A percentile compares a stretch with the other conserved stretches of the same genome.
Conservation (phyloP, 2,797 vertebrate species). For the Channallabes apus region DNA sequence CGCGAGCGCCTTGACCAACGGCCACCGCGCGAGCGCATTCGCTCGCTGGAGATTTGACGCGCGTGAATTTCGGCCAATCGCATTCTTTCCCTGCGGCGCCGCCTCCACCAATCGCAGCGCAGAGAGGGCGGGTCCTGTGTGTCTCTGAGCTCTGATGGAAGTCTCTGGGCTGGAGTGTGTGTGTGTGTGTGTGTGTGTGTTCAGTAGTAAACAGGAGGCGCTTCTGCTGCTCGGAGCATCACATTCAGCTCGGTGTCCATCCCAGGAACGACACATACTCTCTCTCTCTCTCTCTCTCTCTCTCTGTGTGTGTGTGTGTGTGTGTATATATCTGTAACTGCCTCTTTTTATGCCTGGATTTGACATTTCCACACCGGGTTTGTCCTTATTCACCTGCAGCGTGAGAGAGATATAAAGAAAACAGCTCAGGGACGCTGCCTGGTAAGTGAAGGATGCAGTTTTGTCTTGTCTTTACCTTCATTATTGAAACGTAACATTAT, state of each 20-base stretch:
- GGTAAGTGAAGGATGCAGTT: neutral
- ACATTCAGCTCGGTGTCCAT: neutral
- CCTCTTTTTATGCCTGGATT: neutral
- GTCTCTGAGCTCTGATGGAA: conserved; percentile 17
- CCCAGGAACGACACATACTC: neutral
- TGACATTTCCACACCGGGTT: neutral
- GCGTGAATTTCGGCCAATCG: conserved; percentile 23
- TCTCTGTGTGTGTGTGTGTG: too few relatives aligned
- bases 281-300: neutral
- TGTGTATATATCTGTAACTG: too few relatives aligned
- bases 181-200: neutral
- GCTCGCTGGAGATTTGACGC: neutral
- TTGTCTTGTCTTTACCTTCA: neutral
- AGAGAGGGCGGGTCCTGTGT: conserved; percentile 27
- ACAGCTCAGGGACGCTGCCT: neutral
- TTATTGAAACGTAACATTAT: too few relatives aligned
- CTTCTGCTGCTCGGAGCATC: neutral
- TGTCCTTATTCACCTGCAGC: neutral
- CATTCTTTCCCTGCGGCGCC: neutral
- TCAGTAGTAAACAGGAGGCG: neutral
- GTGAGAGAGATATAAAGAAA: neutral
- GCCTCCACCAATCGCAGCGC: conserved; percentile 34
- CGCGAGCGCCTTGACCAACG: neutral
- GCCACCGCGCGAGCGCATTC: neutral
- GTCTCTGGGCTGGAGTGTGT: conserved; percentile 7